These are phyloP conservation scores for Diabrotica undecimpunctata DNA, from an alignment of 1,140 invertebrate genomes.

Conservation along the genomic window DNA sequence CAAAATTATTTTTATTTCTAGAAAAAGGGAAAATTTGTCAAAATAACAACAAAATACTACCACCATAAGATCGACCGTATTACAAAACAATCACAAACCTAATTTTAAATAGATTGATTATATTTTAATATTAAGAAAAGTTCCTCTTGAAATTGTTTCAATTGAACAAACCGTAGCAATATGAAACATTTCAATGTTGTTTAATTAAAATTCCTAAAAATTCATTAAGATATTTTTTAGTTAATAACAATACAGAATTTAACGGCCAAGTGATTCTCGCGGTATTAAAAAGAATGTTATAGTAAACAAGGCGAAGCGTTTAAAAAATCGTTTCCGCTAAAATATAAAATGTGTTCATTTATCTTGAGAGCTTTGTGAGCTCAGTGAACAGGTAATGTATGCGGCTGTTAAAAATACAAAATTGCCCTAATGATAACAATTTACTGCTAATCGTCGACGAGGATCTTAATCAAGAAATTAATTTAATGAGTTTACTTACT, in stretches of 20 bases:
- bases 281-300: conserved; percentile 6
- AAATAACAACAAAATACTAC: too few species aligned
- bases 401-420: conserved; percentile 49
- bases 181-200: too few species aligned
- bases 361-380: conserved; percentile 40
- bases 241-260: conserved; percentile 6
- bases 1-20: too few species aligned
- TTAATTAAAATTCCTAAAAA: too few species aligned
- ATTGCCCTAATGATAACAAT: conserved; percentile 51
- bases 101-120: too few species aligned
- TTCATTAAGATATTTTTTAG: too few species aligned
- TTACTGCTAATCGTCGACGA: conserved; percentile 48
- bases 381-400: conserved; percentile 48
- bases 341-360: conserved; percentile 41
- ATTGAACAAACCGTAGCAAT: too few species aligned
- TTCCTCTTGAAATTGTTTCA: too few species aligned
- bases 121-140: too few species aligned
- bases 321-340: conserved; percentile 47
- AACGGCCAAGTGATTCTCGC: not conserved
- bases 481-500: conserved; percentile 46
- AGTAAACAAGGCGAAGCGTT: conserved; percentile 40
- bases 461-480: conserved; percentile 49
- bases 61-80: too few species aligned
- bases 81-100: too few species aligned
- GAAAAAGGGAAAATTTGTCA: too few species aligned